Evolutionary conservation across 2,797 vertebrate species (phyloP), one percentile per base, ranked within the genome.

Genomic region (Staurois parvus): DNA sequence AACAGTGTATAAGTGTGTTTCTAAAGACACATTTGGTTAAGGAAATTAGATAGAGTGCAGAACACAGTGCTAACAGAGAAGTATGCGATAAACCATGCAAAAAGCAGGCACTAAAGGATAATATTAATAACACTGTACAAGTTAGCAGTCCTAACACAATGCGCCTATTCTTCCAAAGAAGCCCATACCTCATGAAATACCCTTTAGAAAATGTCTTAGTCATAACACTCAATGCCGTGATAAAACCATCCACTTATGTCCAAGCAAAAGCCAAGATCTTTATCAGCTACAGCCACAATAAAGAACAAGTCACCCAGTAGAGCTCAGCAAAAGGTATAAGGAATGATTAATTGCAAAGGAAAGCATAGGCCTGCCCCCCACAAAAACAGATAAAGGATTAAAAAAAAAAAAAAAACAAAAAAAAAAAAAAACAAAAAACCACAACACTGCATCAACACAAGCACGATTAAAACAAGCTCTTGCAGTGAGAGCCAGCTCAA

Each of bases 401-500:
- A 52, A 24, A 48, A 56, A 52, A 37, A 37, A 7, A 37, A 10
- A 10, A 37, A 37, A 37, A 37, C 9, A 37, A 8, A 8, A 1
- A 10, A 37, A 9, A 8, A 32, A 4, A 10, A 37, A 37, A 37
- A 37, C 9, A 37, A 8, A 8, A 1, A 10, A 37, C 8, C 6
- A 32, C n/a, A 4, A 69, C 42, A 30, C 78, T 70, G 21, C 21
- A 34, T 52, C 66, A 62, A 81, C 30, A 8, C 52, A 72, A 62
- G 69, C 52, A 72, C 48, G 40, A 19, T 81, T 62, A 72, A 72
- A 17, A 28, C 42, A 45, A 72, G 70, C 26, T 30, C 52, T 73
- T 73, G 45, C n/a, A 69, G 77, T 80, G 77, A 56, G 84, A 85
- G 72, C 84, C 84, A 56, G 84, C 84, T 81, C 77, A 76, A 70